Percentiles rank a stretch among this genome's conserved stretches.
Conservation (phyloP, 2,888 invertebrate genomes). For the Diarsia dahlii region DNA sequence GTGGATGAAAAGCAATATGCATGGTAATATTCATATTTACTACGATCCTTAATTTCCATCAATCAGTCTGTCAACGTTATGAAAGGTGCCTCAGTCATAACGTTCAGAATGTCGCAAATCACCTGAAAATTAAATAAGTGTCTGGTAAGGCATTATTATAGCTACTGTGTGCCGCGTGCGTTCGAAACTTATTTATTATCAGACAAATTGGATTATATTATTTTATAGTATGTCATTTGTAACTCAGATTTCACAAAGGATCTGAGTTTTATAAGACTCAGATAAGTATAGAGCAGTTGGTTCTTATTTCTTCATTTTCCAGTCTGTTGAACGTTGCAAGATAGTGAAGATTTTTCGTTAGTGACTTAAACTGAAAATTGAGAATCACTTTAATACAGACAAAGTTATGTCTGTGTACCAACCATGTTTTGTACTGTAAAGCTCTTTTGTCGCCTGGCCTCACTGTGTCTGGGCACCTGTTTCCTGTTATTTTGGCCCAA, state of each 20-base stretch:
- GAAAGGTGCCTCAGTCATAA: background rate
- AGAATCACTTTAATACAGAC: background rate
- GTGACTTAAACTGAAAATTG: no score
- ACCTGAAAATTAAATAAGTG: slow-evolving; percentile 14
- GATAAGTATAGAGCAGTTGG: no score
- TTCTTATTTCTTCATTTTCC: no score
- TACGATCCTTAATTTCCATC: background rate
- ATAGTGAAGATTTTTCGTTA: no score
- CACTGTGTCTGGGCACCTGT: no score
- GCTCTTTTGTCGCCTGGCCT: no score
- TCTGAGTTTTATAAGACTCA: no score
- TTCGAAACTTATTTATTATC: slow-evolving; percentile 25
- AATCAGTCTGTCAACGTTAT: background rate
- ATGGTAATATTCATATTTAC: background rate
- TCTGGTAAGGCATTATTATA: slow-evolving; percentile 4
- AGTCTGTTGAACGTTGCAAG: no score
- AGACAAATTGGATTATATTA: slow-evolving; percentile 5
- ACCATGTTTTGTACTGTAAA: no score
- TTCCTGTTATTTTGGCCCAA: no score
- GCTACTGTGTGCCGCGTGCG: background rate
- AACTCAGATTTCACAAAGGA: no score
- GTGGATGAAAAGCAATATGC: background rate
- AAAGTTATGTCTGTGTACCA: background rate
- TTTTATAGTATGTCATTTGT: background rate
- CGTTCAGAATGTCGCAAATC: slow-evolving; percentile 26